Conservation (phyloP, 2,888 invertebrate species). For the Ecliptopera silaceata region DNA sequence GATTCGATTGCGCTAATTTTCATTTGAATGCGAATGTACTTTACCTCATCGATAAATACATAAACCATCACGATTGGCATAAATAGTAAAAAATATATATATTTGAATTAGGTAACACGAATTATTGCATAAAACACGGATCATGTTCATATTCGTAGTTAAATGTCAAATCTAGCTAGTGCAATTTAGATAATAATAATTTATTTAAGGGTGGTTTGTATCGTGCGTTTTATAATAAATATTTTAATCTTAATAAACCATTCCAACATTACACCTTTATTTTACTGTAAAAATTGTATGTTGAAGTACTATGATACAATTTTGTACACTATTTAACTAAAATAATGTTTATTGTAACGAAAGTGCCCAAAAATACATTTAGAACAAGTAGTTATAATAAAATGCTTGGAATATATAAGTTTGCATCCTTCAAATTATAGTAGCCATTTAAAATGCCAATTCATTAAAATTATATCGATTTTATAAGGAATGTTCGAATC, state of each 20-base stretch:
- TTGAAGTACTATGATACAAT: neutral
- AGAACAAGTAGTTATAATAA: conserved; percentile 4
- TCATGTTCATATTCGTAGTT: conserved; percentile 14
- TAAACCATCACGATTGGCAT: neutral
- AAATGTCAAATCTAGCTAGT: conserved; percentile 64
- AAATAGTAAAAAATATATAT: conserved; percentile 1
- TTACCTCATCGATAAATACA: neutral
- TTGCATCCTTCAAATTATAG: neutral
- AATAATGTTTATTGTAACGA: neutral
- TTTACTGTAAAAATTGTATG: neutral
- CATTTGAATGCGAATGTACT: neutral
- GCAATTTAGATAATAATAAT: conserved; percentile 67
- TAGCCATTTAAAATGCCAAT: neutral
- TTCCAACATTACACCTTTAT: conserved; percentile 51
- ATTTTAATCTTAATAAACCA: conserved; percentile 56
- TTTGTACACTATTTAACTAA: neutral
- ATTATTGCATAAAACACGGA: conserved; percentile 11
- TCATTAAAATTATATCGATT: neutral
- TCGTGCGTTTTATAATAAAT: conserved; percentile 44
- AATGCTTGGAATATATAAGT: neutral
- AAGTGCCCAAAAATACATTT: conserved; percentile 8
- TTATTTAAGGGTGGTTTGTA: conserved; percentile 64
- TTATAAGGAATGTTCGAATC: conserved; percentile 7
- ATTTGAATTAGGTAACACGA: conserved; percentile 9
- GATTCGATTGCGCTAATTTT: neutral